These are phyloP conservation scores for Galeopsomyia nigrocyanea DNA, from an alignment of 2,888 invertebrate genomes.

Conservation along the genomic window DNA sequence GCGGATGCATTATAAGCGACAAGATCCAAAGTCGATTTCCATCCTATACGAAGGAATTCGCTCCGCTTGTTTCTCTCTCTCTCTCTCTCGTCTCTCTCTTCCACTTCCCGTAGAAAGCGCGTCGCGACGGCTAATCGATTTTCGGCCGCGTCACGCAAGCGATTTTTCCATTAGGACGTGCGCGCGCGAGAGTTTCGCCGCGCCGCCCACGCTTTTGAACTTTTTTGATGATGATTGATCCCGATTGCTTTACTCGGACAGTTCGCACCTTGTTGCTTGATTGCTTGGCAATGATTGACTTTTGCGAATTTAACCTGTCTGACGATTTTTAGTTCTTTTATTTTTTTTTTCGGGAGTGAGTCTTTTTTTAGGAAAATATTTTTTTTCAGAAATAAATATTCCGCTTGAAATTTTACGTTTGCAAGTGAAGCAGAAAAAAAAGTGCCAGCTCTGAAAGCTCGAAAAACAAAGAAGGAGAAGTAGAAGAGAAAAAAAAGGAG, in stretches of 20 bases:
- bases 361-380: no score
- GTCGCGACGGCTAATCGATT: conserved; percentile 50
- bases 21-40: conserved; percentile 40
- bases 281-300: conserved; percentile 1
- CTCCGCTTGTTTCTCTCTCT: conserved; percentile 4
- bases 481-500: not conserved
- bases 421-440: no score
- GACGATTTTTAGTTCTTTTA: no score
- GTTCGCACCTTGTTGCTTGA: conserved; percentile 46
- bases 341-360: no score
- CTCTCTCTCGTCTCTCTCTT: not conserved
- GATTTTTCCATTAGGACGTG: conserved; percentile 53
- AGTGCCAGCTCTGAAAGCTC: no score
- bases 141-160: conserved; percentile 50
- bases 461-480: not conserved
- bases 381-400: no score
- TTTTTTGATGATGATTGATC: no score
- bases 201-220: conserved; percentile 26
- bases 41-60: conserved; percentile 28
- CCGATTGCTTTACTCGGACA: conserved; percentile 43
- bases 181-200: conserved; percentile 43
- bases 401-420: no score
- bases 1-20: conserved; percentile 27
- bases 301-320: not conserved
- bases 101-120: not conserved